Evolutionary conservation across 35 echinoderm and acorn worm species (phyloP), one percentile per base, ranked within the genome.

Genomic region (Eucidaris tribuloides): DNA sequence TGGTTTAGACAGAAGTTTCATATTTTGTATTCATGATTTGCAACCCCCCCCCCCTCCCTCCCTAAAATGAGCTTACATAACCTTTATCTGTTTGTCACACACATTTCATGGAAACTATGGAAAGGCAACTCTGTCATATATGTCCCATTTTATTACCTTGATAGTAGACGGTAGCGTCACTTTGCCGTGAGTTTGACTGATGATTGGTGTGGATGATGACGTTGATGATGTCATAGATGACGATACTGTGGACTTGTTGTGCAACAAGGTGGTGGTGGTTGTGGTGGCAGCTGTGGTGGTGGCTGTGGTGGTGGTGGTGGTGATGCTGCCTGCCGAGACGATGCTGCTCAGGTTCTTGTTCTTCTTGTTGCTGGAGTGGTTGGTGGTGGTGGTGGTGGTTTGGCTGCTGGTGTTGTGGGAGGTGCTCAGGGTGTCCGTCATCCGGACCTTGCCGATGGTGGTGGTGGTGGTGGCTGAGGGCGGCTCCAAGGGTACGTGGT

Each of bases 391-490:
- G 22, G 66, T 79, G 56, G 60, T 41, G 14, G 23, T 68, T 61
- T 88, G 88, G 14, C 37, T 30, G 31, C 86, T 96, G 39, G 81
- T 86, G 87, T 82, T 42, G 20, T 79, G 64, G 65, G 54, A 79
- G 28, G 79, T 63, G 5, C 84, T 45, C 41, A 52, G 42, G 43
- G 65, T 84, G 71, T 93, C 82, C 14, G 89, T 99, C 52, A 87
- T 93, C 45, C 86, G 65, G 2, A 89, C 82, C 28, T 80, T 85
- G 5, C 90, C 91, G 54, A 93, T 99, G 65, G 96, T 99, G 29
- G 96, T 99, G 1, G 91, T 99, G 43, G 96, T 97, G 17, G 95
- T 99, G 29, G 96, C 96, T 55, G 86, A 86, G 5, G 96, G 96
- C 3, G 96, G 96, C 30, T 93, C 96, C 36, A 93, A 41, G 4